phyloP scores from a whole-genome alignment of 23 tunicate genomes.

The Styela clava region DNA sequence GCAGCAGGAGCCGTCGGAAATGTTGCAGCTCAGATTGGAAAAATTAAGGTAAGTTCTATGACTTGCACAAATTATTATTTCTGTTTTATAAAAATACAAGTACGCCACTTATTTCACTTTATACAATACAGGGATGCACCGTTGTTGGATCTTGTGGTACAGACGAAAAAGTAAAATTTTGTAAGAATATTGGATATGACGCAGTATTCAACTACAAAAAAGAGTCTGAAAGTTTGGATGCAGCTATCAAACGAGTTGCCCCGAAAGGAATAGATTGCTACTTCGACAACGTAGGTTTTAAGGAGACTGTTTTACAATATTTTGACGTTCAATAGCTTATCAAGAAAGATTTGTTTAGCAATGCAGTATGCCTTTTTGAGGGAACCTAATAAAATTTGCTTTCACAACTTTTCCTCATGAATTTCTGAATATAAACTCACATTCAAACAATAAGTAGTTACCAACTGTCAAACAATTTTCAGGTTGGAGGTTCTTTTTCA shows the following conservation, averaged over 20 bases:
- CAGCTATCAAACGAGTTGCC: constrained; percentile 48
- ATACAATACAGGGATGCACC: constrained; percentile 20
- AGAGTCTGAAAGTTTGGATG: constrained; percentile 18
- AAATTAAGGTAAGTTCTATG: constrained; percentile 35
- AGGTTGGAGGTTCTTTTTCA: constrained; percentile 73
- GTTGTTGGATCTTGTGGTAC: constrained; percentile 24
- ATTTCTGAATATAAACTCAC: too few relatives aligned
- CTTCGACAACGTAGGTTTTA: constrained; percentile 24
- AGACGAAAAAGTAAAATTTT: constrained; percentile 31
- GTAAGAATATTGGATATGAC: constrained; percentile 19
- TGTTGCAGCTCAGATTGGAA: constrained; percentile 75
- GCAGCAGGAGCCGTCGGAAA: constrained; percentile 73
- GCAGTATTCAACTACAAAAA: constrained; percentile 72
- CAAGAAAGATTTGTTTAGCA: too few relatives aligned
- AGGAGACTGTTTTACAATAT: too few relatives aligned
- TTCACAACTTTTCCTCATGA: too few relatives aligned
- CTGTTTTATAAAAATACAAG: too few relatives aligned
- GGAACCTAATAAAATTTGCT: too few relatives aligned
- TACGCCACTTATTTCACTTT: too few relatives aligned
- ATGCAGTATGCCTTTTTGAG: too few relatives aligned
- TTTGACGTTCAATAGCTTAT: too few relatives aligned
- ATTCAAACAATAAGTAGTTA: too few relatives aligned
- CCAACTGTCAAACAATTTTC: too few relatives aligned
- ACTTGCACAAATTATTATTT: too few relatives aligned
- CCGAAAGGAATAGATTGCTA: constrained; percentile 87